phyloP scores from a whole-genome alignment of 2,888 invertebrate genomes.

The Neoitamus cyanurus region DNA sequence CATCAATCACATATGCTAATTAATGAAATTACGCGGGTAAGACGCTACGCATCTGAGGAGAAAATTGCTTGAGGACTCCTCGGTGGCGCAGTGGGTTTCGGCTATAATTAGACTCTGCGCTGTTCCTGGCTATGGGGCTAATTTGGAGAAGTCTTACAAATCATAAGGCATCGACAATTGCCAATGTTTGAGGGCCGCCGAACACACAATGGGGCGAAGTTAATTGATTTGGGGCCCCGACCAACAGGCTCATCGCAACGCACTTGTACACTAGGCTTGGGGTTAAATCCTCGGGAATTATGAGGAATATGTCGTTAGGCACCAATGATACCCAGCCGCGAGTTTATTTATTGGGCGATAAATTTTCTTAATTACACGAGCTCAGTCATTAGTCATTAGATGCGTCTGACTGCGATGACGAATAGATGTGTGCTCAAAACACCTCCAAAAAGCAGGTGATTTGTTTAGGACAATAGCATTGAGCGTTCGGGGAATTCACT shows the following conservation, averaged over 20 bases:
- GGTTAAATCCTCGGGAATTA: background rate
- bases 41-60: background rate
- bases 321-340: background rate
- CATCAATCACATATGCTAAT: constrained; percentile 37
- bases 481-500: no score
- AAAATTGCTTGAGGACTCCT: background rate
- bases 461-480: no score
- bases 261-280: background rate
- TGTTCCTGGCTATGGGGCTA: background rate
- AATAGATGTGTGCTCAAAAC: background rate
- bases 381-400: background rate
- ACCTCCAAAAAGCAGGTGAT: background rate
- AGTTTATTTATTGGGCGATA: background rate
- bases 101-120: background rate
- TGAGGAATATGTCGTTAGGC: background rate
- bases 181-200: background rate
- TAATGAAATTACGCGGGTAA: constrained; percentile 15
- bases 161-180: background rate
- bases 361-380: background rate
- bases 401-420: background rate
- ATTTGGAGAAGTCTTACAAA: background rate
- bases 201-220: background rate
- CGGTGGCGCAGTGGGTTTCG: background rate
- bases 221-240: background rate
- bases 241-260: background rate